phyloP scores from a whole-genome alignment of 2,113 vertebrate species.

The Baryphthengus martii region DNA sequence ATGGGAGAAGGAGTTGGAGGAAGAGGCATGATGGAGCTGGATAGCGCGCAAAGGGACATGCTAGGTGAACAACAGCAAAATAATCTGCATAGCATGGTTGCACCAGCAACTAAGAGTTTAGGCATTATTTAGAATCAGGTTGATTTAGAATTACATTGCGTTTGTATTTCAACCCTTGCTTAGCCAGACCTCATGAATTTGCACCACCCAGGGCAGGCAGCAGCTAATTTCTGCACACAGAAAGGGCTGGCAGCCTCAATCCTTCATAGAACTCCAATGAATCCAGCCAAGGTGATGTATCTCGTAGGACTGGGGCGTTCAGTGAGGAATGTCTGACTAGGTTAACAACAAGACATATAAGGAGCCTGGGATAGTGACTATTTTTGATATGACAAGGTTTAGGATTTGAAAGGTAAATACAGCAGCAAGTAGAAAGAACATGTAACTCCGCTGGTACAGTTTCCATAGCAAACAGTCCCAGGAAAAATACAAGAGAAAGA shows the following conservation, averaged over 20 bases:
- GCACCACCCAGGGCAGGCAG: not conserved
- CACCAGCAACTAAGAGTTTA: not conserved
- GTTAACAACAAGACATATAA: not conserved
- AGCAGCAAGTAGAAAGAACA: not conserved
- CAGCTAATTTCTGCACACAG: not conserved
- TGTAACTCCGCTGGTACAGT: not conserved
- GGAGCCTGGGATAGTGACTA: not conserved
- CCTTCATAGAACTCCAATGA: not conserved
- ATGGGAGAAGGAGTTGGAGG: not conserved
- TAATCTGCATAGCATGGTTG: not conserved
- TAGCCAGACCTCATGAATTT: not conserved
- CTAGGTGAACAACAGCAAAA: not conserved
- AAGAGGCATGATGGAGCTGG: not conserved
- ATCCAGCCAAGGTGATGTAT: not conserved
- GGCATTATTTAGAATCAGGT: rapidly evolving
- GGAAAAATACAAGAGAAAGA: not conserved
- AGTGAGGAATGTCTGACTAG: not conserved
- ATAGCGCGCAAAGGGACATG: not conserved
- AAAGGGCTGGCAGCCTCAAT: not conserved
- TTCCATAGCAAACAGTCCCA: not conserved
- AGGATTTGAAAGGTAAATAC: not conserved
- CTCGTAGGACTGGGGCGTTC: not conserved
- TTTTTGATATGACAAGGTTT: not conserved
- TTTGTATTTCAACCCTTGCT: not conserved
- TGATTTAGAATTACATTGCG: not conserved